phyloP scores from a whole-genome alignment of 2,888 invertebrate genomes.

The Acrobasis suavella region DNA sequence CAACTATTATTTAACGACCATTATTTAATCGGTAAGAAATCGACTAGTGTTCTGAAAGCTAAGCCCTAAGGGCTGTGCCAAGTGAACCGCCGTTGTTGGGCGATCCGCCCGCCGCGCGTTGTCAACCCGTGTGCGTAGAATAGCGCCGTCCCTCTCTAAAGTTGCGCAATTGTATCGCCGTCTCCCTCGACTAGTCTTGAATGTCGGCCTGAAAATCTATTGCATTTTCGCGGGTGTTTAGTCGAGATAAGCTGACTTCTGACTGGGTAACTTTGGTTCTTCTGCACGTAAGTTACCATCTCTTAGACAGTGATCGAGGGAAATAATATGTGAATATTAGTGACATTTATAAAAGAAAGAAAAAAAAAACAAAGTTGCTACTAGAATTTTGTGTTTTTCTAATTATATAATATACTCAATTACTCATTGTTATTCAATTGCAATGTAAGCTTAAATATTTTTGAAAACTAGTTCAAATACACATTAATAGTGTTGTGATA shows the following conservation, averaged over 20 bases:
- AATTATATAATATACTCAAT: conserved; percentile 5
- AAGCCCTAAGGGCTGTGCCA: conserved; percentile 57
- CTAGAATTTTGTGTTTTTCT: neutral
- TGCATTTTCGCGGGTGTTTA: conserved; percentile 63
- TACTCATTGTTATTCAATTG: neutral
- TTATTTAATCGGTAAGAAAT: conserved; percentile 76
- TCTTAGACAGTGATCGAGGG: conserved; percentile 28
- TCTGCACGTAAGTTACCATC: conserved; percentile 65
- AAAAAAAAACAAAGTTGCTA: neutral
- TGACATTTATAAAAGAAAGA: conserved; percentile 5
- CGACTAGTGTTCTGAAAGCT: conserved; percentile 53
- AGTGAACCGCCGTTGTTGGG: conserved; percentile 47
- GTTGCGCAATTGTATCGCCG: conserved; percentile 61
- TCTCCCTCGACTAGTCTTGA: conserved; percentile 50
- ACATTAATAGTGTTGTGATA: neutral
- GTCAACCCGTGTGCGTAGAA: conserved; percentile 44
- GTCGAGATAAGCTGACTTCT: conserved; percentile 53
- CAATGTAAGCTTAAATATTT: neutral
- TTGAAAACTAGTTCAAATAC: neutral
- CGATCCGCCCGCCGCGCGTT: conserved; percentile 40
- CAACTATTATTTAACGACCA: conserved; percentile 72
- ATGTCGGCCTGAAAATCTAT: conserved; percentile 43
- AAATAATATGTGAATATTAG: conserved; percentile 33
- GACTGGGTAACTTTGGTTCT: conserved; percentile 58
- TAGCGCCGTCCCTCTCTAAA: conserved; percentile 56